These are phyloP conservation scores for Lasioglossum leucozonium DNA, from an alignment of 2,888 invertebrate species.

Conservation along the genomic window DNA sequence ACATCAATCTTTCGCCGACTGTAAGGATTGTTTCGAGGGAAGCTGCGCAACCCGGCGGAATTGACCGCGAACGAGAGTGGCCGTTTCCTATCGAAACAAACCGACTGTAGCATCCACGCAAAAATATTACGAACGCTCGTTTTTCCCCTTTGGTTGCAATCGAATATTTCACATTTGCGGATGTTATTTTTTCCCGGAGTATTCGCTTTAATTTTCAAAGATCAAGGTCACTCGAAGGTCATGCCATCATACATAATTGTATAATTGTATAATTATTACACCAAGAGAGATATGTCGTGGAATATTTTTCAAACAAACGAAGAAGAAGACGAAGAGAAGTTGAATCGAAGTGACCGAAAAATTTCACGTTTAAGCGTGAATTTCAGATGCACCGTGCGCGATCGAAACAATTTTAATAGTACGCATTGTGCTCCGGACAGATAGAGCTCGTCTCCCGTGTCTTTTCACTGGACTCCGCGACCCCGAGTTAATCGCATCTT, in stretches of 20 bases:
- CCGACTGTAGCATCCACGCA: not conserved
- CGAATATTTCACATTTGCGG: no score
- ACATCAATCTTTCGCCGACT: constrained; percentile 49
- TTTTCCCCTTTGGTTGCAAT: not conserved
- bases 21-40: constrained; percentile 16
- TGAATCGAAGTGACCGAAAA: not conserved
- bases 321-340: not conserved
- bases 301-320: no score
- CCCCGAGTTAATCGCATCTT: not conserved
- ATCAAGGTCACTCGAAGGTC: no score
- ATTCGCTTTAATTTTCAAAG: no score
- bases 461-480: not conserved
- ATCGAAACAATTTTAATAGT: not conserved
- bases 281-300: no score
- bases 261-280: no score
- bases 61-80: constrained; percentile 7
- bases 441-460: not conserved
- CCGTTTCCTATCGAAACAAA: not conserved
- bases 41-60: not conserved
- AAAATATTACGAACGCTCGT: not conserved
- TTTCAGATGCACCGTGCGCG: no score
- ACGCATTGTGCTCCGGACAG: not conserved
- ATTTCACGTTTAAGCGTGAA: not conserved
- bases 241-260: no score
- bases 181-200: no score